Conservation (phyloP, 1,140 invertebrate species). For the Drosophila santomea region DNA sequence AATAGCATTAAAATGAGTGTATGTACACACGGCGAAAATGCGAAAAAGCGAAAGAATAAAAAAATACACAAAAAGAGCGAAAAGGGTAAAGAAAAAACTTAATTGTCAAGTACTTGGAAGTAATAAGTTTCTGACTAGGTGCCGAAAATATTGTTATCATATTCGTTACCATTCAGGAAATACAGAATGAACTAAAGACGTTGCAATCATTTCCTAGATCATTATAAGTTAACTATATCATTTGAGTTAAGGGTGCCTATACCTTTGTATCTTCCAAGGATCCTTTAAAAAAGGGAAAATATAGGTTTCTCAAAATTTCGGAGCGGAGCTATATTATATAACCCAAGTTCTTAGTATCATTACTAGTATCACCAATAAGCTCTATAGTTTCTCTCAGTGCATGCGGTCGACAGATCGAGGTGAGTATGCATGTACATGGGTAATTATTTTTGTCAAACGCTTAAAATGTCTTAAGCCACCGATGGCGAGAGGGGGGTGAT, state of each 20-base stretch:
- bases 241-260: no score
- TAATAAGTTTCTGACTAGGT: neutral
- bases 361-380: no score
- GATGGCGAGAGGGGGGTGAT: neutral
- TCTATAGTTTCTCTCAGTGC: slow-evolving; percentile 16
- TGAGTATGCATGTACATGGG: slow-evolving; percentile 56
- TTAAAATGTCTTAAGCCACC: slow-evolving; percentile 57
- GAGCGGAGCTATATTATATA: no score
- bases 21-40: slow-evolving; percentile 36
- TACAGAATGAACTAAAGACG: no score
- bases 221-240: no score
- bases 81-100: neutral
- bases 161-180: no score
- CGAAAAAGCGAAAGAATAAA: neutral
- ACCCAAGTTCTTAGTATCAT: no score
- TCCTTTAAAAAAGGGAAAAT: no score
- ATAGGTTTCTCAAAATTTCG: no score
- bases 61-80: neutral
- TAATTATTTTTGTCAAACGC: slow-evolving; percentile 80
- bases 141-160: neutral
- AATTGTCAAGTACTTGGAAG: slow-evolving; percentile 13
- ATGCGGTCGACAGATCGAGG: slow-evolving; percentile 12
- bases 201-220: no score
- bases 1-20: slow-evolving; percentile 61
- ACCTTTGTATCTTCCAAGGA: no score